These are phyloP conservation scores for Oxygymnocypris stewartii DNA, from an alignment of 2,113 vertebrate species.

Conservation along the genomic window DNA sequence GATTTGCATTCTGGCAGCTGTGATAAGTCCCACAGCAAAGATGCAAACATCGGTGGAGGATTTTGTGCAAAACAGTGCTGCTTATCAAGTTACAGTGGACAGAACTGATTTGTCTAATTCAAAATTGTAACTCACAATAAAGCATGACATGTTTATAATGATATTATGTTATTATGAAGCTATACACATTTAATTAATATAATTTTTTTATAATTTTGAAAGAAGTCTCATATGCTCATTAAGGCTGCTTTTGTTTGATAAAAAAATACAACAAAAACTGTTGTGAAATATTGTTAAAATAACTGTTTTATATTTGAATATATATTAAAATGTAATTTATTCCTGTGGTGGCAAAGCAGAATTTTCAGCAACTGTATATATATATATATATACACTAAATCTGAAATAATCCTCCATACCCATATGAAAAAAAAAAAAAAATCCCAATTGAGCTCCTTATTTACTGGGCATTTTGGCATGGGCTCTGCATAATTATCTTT, in stretches of 20 bases:
- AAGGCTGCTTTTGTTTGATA: too few species aligned
- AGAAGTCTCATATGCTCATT: too few species aligned
- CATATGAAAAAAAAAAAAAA: not conserved
- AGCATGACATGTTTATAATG: not conserved
- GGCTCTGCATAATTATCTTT: not conserved
- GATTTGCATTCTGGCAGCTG: constrained; percentile 34
- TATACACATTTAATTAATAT: not conserved
- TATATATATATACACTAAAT: too few species aligned
- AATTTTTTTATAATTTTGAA: too few species aligned
- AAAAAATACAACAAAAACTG: too few species aligned
- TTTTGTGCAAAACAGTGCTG: not conserved
- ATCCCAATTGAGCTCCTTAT: not conserved
- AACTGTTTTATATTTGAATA: too few species aligned
- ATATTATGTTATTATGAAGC: not conserved
- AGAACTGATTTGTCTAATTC: constrained; percentile 2
- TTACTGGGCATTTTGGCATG: not conserved
- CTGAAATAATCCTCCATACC: not conserved
- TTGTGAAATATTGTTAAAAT: too few species aligned
- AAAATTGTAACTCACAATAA: not conserved
- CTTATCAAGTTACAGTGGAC: not conserved
- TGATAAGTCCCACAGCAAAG: constrained; percentile 39
- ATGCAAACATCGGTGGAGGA: constrained; percentile 51
- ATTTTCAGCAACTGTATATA: too few species aligned
- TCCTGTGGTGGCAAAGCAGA: too few species aligned
- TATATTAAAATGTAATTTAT: too few species aligned